Evolutionary conservation across 2,888 invertebrate genomes (phyloP), one percentile per base, ranked within the genome.

Genomic region (Chymomyza caudatula): DNA sequence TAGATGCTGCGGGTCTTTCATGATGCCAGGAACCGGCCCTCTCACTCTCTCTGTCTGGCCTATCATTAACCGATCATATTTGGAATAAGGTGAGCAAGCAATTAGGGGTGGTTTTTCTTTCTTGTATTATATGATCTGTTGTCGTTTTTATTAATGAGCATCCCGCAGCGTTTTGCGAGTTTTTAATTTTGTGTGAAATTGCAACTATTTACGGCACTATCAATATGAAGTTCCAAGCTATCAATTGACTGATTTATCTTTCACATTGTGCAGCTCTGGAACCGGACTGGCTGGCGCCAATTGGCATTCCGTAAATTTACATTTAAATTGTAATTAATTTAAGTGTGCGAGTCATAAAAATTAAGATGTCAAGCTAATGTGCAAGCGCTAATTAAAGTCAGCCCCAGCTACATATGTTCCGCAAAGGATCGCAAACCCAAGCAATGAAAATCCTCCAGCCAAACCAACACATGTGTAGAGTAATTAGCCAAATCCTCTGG

Each of bases 61-160:
- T 74, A 85, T 85, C 87, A 85, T 86, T 84, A 85, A 78, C 80
- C 76, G 85, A 86, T 86, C 85, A 84, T 82, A 78, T 84, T 79
- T 74, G 67, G 79, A 73, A 81, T 84, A 80, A 60, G 69, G 60
- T 67, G 49, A 8, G 80, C 66, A 77, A 69, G 67, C 82, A 76
- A 79, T 85, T 76, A 79, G 76, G 85, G 85, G 85, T 77, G 75
- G 86, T 42, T 74, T 69, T 57, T 29, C n/a, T n/a, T n/a, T n/a
- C n/a, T n/a, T n/a, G n/a, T n/a, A n/a, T n/a, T n/a, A 67, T 66
- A 59, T 67, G 57, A 66, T 57, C 55, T 73, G 60, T 73, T 77
- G 68, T 75, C 65, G 62, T 65, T 67, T 53, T 52, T 29, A 47
- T 64, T 51, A 65, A n/a, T 71, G 60, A 63, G 60, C 62, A 67